Percentiles rank a stretch among this genome's conserved stretches.
Evolutionary conservation across 2,888 invertebrate genomes (phyloP).

Genomic region (Antitype chi): DNA sequence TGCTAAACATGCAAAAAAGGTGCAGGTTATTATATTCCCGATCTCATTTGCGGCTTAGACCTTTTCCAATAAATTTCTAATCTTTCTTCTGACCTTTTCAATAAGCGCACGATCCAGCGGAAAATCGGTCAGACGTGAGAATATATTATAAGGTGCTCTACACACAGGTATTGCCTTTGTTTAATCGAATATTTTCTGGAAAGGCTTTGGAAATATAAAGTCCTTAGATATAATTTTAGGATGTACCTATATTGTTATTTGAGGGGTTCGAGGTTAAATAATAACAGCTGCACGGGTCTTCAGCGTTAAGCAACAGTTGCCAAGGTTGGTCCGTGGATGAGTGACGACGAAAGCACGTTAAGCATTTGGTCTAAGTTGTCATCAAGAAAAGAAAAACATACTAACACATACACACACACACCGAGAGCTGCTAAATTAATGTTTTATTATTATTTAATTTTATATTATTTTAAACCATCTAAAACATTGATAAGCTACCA

Average conservation of each 20-base stretch:
- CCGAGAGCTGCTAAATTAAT: no score
- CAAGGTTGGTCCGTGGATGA: not conserved
- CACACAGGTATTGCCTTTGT: conserved; percentile 14
- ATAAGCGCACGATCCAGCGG: conserved; percentile 66
- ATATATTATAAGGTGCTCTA: conserved; percentile 46
- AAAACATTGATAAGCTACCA: no score
- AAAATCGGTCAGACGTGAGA: conserved; percentile 68
- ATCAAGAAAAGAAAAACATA: no score
- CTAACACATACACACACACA: no score
- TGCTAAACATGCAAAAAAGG: conserved; percentile 46
- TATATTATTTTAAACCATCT: no score
- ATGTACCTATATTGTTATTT: not conserved
- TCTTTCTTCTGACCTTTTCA: conserved; percentile 71
- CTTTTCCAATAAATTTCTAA: conserved; percentile 77
- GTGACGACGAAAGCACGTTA: not conserved
- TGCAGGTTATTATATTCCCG: conserved; percentile 69
- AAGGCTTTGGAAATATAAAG: not conserved
- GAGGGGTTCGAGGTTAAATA: not conserved
- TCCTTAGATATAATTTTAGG: not conserved
- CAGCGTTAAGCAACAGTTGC: not conserved
- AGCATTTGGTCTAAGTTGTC: not conserved
- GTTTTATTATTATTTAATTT: no score
- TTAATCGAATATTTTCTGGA: conserved; percentile 5
- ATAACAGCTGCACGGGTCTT: not conserved
- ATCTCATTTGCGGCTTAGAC: conserved; percentile 69